phyloP scores from a whole-genome alignment of 2,888 invertebrate species.

The Mallateleia sp. region DNA sequence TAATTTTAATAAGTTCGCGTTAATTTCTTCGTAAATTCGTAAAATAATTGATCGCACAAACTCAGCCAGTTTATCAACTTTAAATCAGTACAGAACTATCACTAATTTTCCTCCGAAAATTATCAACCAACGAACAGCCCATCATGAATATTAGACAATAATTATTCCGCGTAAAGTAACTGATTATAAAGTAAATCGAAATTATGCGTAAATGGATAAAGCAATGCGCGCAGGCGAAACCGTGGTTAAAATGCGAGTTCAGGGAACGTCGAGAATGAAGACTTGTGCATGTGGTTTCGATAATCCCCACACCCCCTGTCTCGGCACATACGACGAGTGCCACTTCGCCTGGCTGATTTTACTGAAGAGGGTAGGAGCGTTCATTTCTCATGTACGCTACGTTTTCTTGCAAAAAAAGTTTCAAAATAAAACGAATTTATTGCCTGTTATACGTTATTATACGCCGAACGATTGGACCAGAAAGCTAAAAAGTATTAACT shows the following conservation, averaged over 20 bases:
- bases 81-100: no score
- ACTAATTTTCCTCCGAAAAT: no score
- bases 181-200: slow-evolving; percentile 25
- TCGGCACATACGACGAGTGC: slow-evolving; percentile 73
- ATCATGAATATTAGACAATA: no score
- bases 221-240: slow-evolving; percentile 42
- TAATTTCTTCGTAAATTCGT: no score
- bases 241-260: slow-evolving; percentile 51
- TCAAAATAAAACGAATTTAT: slow-evolving; percentile 65
- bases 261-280: slow-evolving; percentile 62
- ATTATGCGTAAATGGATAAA: slow-evolving; percentile 42
- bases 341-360: slow-evolving; percentile 76
- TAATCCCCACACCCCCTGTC: slow-evolving; percentile 73
- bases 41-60: no score
- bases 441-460: slow-evolving; percentile 39
- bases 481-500: no score
- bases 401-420: slow-evolving; percentile 69
- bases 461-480: slow-evolving; percentile 3
- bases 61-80: no score
- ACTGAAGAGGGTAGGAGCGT: slow-evolving; percentile 72
- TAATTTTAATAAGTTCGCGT: no score
- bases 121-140: no score
- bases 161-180: background rate
- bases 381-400: slow-evolving; percentile 64
- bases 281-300: slow-evolving; percentile 74